phyloP scores from a whole-genome alignment of 2,888 invertebrate species.

The Bellardia pandia region DNA sequence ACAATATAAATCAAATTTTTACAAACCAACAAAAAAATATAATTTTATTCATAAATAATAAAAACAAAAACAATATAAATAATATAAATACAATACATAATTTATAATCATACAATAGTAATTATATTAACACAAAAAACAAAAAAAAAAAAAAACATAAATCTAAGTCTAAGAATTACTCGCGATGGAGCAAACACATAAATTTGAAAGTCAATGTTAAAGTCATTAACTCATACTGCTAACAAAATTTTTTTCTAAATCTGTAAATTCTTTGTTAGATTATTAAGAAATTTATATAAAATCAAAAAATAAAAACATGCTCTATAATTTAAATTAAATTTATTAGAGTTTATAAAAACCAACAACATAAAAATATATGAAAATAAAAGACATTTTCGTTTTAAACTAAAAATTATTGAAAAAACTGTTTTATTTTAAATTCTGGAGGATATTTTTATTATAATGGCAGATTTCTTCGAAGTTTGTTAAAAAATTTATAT shows the following conservation, averaged over 20 bases:
- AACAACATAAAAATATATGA: constrained; percentile 26
- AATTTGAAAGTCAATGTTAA: constrained; percentile 22
- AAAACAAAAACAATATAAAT: constrained; percentile 14
- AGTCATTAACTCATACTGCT: constrained; percentile 42
- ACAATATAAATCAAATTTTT: constrained; percentile 35
- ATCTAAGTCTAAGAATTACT: constrained; percentile 25
- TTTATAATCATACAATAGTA: constrained; percentile 42
- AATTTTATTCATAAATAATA: constrained; percentile 21
- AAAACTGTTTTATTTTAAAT: constrained; percentile 52
- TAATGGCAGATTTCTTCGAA: not conserved
- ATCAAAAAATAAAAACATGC: not conserved
- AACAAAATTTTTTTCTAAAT: constrained; percentile 30
- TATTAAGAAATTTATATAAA: constrained; percentile 45
- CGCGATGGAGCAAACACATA: not conserved
- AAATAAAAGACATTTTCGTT: constrained; percentile 49
- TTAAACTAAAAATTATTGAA: not conserved
- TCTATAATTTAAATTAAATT: constrained; percentile 52
- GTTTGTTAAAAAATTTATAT: constrained; percentile 11
- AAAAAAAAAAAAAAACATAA: not conserved
- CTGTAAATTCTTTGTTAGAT: constrained; percentile 54
- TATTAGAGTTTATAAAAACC: constrained; percentile 5
- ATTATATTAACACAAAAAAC: not conserved
- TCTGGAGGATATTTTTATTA: not conserved
- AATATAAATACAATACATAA: constrained; percentile 34
- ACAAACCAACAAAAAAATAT: not conserved